A percentile compares a stretch with the other conserved stretches of the same genome.
Conservation (phyloP, 2,797 vertebrate species). For the Brachymystax lenok region DNA sequence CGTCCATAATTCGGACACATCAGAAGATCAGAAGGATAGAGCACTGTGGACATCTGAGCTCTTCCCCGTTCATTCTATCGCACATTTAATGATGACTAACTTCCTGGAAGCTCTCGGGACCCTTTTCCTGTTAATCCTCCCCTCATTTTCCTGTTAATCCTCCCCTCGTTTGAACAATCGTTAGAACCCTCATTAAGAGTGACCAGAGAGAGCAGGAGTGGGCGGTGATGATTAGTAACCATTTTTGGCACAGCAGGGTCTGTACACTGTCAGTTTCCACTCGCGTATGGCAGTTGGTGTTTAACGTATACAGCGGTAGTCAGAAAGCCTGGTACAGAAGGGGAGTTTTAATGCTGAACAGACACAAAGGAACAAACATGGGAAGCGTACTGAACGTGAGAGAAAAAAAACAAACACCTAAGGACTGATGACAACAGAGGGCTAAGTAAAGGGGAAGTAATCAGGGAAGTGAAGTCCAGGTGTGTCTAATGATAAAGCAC, state of each 20-base stretch:
- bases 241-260: constrained; percentile 32
- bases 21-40: constrained; percentile 9
- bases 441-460: no score
- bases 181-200: constrained; percentile 27
- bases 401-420: no score
- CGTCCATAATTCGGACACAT: neutral
- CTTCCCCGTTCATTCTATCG: neutral
- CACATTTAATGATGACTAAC: constrained; percentile 31
- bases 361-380: no score
- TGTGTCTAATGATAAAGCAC: no score
- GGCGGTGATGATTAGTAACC: constrained; percentile 24
- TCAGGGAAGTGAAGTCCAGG: no score
- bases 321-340: no score
- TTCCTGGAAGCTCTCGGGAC: constrained; percentile 18
- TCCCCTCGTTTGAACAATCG: constrained; percentile 34
- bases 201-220: constrained; percentile 34
- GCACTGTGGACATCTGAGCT: constrained; percentile 10
- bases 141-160: constrained; percentile 48
- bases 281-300: neutral
- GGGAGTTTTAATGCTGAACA: no score
- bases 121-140: constrained; percentile 43
- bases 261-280: constrained; percentile 8
- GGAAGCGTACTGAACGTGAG: no score
- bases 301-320: no score
- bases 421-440: no score